These are phyloP conservation scores for Gymnoscopelus microlampas DNA, from an alignment of 2,797 vertebrate species.

Conservation along the genomic window DNA sequence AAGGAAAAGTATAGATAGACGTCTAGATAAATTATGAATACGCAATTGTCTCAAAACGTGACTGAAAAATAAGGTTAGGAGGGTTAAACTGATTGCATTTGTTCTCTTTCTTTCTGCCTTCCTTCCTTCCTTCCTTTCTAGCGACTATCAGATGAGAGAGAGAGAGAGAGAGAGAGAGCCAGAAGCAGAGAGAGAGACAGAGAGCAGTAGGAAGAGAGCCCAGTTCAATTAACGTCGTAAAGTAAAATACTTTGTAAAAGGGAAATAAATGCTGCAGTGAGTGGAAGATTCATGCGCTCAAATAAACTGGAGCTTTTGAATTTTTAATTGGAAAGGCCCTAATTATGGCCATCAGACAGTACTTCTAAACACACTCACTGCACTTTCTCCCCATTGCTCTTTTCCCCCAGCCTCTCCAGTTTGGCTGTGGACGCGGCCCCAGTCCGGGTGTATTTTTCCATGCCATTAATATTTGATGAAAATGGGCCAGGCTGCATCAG, in stretches of 20 bases:
- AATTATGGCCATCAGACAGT: conserved; percentile 99
- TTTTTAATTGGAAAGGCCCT: conserved; percentile 99
- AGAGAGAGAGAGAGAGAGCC: conserved; percentile 79
- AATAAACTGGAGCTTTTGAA: conserved; percentile 99
- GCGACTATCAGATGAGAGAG: conserved; percentile 14
- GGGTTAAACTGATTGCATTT: too few relatives aligned
- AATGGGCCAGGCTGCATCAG: conserved; percentile 99
- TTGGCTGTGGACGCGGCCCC: conserved; percentile 74
- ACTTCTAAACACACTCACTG: conserved; percentile 98
- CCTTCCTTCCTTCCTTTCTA: background rate
- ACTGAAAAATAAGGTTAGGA: too few relatives aligned
- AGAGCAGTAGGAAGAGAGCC: conserved; percentile 75
- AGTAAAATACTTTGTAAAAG: conserved; percentile 99
- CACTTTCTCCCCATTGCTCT: conserved; percentile 85
- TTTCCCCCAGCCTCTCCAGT: conserved; percentile 85
- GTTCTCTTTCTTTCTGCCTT: too few relatives aligned
- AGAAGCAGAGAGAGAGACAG: conserved; percentile 80
- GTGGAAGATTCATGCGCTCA: conserved; percentile 98
- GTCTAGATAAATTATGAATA: too few relatives aligned
- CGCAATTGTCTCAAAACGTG: too few relatives aligned
- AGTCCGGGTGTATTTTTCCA: conserved; percentile 98
- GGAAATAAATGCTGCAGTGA: conserved; percentile 93
- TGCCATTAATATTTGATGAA: conserved; percentile 99
- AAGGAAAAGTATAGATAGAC: too few relatives aligned
- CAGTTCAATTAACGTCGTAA: conserved; percentile 92